Base-by-base conservation (phyloP, 2,113 vertebrate species). In the Atlantisia rogersi region DNA sequence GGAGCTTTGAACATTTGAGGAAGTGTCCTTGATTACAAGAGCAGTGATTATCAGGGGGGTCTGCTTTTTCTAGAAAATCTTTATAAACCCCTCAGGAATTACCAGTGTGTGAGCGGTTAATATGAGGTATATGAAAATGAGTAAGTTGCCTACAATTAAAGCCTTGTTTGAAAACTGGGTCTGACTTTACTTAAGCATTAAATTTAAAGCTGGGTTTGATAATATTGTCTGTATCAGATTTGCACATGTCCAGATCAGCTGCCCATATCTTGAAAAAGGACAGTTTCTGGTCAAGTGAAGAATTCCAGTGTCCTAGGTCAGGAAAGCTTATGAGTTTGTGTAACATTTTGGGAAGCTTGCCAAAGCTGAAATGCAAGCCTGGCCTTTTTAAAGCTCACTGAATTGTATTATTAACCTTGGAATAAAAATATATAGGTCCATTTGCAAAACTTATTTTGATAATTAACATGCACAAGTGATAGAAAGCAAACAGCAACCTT, bases 401-500 rank as follows among this genome's bases (percentile, higher is more conserved):
- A 96, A 96, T 95, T 94, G 79, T 20, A 76, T 80, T 89, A 96
- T 95, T 97, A 96, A 97, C 91, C 90, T 96, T 97, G 87, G 60
- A 86, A 94, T 82, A 78, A 80, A 84, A 89, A 59, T 65, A 88
- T 68, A 80, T 11, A 88, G 58, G 75, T 40, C 3, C 16, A 94
- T 96, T 97, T 97, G 29, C 42, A 68, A 92, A 96, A 93, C 88
- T 94, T 94, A 95, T 90, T 97, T 97, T 96, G 48, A 93, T 95
- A 83, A 96, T 96, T 94, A 96, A 75, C 71, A 93, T 85, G 44
- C 79, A 94, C 39, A 68, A 96, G 75, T 31, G 22, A 95, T 80
- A 88, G 83, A 94, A 96, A 94, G 94, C 88, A 97, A 98, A 96
- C 73, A 96, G 53, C 70, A 96, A 82, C 85, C 88, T 97, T 97